Evolutionary conservation across 1,140 invertebrate species (phyloP).

Genomic region (Drosophila orena): DNA sequence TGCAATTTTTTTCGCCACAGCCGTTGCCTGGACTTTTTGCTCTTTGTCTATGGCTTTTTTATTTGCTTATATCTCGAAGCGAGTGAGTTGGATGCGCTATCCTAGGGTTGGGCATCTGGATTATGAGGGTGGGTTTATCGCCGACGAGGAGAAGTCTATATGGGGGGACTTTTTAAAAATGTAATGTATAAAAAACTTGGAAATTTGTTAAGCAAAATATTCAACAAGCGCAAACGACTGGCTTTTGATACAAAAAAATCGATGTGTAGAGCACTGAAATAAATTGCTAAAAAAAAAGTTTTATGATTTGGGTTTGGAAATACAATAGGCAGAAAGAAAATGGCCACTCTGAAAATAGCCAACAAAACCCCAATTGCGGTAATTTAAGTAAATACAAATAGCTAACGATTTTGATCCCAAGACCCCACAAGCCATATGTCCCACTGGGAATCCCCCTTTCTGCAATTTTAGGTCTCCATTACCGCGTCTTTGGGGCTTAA

Average conservation of each 20-base stretch:
- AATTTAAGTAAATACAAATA: constrained; percentile 5
- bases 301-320: background rate
- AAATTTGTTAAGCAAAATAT: background rate
- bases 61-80: constrained; percentile 76
- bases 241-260: no score
- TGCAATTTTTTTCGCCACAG: constrained; percentile 53
- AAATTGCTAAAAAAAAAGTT: no score
- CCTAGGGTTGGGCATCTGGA: constrained; percentile 12
- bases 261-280: no score
- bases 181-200: background rate
- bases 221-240: no score
- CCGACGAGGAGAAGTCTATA: background rate
- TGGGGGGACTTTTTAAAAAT: background rate
- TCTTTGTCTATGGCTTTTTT: constrained; percentile 44
- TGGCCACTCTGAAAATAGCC: background rate
- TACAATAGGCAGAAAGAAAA: background rate
- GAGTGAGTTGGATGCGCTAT: constrained; percentile 38
- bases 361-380: background rate
- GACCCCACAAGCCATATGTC: constrained; percentile 12
- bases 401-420: constrained; percentile 10
- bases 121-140: constrained; percentile 1
- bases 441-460: background rate
- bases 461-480: constrained; percentile 1
- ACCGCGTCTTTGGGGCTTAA: constrained; percentile 12
- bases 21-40: constrained; percentile 15